A percentile compares a stretch with the other conserved stretches of the same genome.
phyloP scores from a whole-genome alignment of 2,888 invertebrate genomes.

The Troglohyphantes excavatus region DNA sequence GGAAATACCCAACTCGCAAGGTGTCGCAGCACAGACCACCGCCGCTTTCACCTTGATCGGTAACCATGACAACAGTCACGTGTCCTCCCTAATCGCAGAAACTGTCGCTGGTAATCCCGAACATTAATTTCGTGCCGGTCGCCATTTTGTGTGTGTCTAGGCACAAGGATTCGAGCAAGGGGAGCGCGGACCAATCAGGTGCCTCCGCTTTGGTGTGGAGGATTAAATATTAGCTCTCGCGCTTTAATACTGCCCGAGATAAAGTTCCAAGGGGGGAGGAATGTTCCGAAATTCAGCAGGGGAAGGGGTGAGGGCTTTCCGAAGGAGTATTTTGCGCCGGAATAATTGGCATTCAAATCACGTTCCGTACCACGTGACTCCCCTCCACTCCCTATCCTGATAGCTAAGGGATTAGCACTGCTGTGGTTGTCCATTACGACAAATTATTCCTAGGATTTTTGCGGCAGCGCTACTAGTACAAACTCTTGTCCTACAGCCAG shows the following conservation, averaged over 20 bases:
- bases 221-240: conserved; percentile 78
- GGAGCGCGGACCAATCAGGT: conserved; percentile 66
- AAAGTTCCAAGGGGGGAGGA: conserved; percentile 70
- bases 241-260: conserved; percentile 76
- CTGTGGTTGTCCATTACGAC: conserved; percentile 78
- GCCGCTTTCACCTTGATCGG: conserved; percentile 76
- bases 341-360: conserved; percentile 79
- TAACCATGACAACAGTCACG: conserved; percentile 68
- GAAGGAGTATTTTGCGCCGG: conserved; percentile 72
- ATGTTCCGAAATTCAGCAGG: conserved; percentile 21
- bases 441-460: conserved; percentile 78
- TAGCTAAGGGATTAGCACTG: conserved; percentile 76
- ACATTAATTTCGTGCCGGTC: conserved; percentile 77
- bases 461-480: conserved; percentile 64
- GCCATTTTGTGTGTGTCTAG: conserved; percentile 73
- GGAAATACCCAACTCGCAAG: conserved; percentile 37
- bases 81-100: conserved; percentile 76
- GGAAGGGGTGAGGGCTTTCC: conserved; percentile 33
- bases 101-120: conserved; percentile 77
- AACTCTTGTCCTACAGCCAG: conserved; percentile 75
- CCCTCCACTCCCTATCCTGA: conserved; percentile 39
- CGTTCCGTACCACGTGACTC: conserved; percentile 66
- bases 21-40: conserved; percentile 52
- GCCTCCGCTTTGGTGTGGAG: conserved; percentile 67
- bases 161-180: neutral